A percentile compares a stretch with the other conserved stretches of the same genome.
These are phyloP conservation scores for Melanotaenia pygmaea DNA, from an alignment of 2,797 vertebrate species.

Conservation along the genomic window DNA sequence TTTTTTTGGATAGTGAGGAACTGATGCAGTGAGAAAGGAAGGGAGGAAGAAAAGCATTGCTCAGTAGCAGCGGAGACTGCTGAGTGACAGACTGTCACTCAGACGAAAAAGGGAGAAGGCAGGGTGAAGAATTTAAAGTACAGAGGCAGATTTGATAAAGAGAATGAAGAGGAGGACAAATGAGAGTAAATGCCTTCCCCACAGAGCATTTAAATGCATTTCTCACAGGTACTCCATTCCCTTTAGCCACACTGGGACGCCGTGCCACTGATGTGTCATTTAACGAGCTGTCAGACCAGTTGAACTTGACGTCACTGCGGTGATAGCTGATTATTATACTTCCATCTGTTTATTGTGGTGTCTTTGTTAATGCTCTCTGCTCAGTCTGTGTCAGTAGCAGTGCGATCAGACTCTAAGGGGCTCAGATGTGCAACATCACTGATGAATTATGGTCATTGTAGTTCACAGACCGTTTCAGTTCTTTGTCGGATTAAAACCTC, in stretches of 20 bases:
- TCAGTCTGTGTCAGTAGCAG: conserved; percentile 37
- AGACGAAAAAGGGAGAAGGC: conserved; percentile 6
- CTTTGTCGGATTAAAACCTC: conserved; percentile 17
- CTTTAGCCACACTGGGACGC: conserved; percentile 13
- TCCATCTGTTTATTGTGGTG: conserved; percentile 56
- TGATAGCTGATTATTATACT: conserved; percentile 47
- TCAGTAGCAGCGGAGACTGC: conserved; percentile 21
- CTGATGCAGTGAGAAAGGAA: conserved; percentile 14
- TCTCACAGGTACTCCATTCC: conserved; percentile 35
- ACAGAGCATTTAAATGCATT: conserved; percentile 18
- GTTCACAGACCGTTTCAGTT: conserved; percentile 18
- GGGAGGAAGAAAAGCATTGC: conserved; percentile 17
- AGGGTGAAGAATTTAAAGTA: background rate
- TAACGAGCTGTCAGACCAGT: conserved; percentile 34
- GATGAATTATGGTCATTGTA: conserved; percentile 48
- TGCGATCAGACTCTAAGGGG: conserved; percentile 30
- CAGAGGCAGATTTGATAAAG: background rate
- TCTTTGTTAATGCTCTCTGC: conserved; percentile 19
- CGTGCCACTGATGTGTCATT: conserved; percentile 41
- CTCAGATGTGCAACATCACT: conserved; percentile 53
- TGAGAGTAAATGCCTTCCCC: conserved; percentile 14
- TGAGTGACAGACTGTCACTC: conserved; percentile 49
- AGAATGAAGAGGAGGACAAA: background rate
- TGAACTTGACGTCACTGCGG: conserved; percentile 33
- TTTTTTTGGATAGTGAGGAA: conserved; percentile 27